A percentile compares a stretch with the other conserved stretches of the same genome.
phyloP scores from a whole-genome alignment of 2,797 vertebrate species.

The Clarias fuscus region DNA sequence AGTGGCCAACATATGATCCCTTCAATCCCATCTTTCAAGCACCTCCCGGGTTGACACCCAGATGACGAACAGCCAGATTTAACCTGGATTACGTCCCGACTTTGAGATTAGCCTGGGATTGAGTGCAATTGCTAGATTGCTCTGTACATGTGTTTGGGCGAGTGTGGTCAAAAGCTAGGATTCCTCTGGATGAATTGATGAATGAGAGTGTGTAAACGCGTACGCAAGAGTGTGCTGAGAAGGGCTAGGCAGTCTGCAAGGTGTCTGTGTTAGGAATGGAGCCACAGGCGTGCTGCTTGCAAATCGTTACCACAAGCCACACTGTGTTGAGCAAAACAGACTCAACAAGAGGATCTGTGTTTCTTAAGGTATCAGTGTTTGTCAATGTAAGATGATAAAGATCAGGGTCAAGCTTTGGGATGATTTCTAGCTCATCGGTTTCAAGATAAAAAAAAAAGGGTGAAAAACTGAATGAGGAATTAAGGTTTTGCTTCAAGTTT shows the following conservation, averaged over 20 bases:
- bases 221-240: slow-evolving; percentile 37
- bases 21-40: slow-evolving; percentile 70
- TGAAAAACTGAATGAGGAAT: not conserved
- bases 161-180: slow-evolving; percentile 12
- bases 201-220: slow-evolving; percentile 34
- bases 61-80: slow-evolving; percentile 74
- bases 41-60: slow-evolving; percentile 71
- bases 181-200: slow-evolving; percentile 25
- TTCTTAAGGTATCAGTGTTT: slow-evolving; percentile 29
- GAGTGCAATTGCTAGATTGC: slow-evolving; percentile 74
- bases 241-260: slow-evolving; percentile 56
- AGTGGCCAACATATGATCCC: slow-evolving; percentile 63
- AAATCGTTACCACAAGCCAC: slow-evolving; percentile 43
- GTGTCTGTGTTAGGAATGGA: slow-evolving; percentile 61
- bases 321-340: slow-evolving; percentile 39
- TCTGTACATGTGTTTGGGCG: slow-evolving; percentile 14
- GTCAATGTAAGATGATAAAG: slow-evolving; percentile 17
- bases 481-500: slow-evolving; percentile 36
- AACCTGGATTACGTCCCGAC: slow-evolving; percentile 77
- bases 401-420: slow-evolving; percentile 23
- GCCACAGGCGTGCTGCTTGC: slow-evolving; percentile 50
- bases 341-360: slow-evolving; percentile 35
- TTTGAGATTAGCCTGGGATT: slow-evolving; percentile 77
- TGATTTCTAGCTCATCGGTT: slow-evolving; percentile 5
- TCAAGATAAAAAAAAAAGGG: not conserved